phyloP scores from a whole-genome alignment of 2,888 invertebrate species.

The Catocala fraxini region DNA sequence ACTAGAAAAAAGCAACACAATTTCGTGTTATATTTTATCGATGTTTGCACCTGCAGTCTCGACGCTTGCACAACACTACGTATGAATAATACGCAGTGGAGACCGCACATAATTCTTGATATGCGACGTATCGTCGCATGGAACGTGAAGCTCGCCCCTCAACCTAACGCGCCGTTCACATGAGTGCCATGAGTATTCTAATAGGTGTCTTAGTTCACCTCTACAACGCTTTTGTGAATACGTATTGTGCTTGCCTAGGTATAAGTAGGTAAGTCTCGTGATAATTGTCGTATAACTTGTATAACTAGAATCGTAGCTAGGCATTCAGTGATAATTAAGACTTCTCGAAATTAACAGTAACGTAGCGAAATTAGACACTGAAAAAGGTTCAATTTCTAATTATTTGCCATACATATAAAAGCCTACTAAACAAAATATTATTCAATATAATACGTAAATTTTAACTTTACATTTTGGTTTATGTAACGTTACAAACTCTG shows the following conservation, averaged over 20 bases:
- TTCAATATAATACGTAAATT: too few species aligned
- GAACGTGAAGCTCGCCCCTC: conserved; percentile 28
- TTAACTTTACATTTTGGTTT: too few species aligned
- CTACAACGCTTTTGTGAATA: conserved; percentile 19
- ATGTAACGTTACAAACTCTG: neutral
- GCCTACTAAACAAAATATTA: too few species aligned
- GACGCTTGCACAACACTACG: conserved; percentile 24
- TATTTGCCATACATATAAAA: too few species aligned
- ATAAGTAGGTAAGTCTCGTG: too few species aligned
- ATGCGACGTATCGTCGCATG: conserved; percentile 33
- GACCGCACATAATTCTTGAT: conserved; percentile 39
- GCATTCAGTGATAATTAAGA: too few species aligned
- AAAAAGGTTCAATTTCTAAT: too few species aligned
- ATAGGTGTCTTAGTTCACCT: conserved; percentile 46
- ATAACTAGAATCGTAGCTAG: too few species aligned
- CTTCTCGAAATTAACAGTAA: too few species aligned
- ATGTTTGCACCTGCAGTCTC: neutral
- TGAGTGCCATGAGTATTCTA: conserved; percentile 45
- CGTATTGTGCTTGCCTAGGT: conserved; percentile 1
- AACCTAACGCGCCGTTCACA: conserved; percentile 38
- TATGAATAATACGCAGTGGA: conserved; percentile 34
- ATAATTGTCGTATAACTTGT: neutral
- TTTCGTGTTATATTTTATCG: neutral
- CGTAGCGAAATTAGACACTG: too few species aligned
- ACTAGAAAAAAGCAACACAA: too few species aligned